Percentiles rank a stretch among this genome's conserved stretches.
Conservation (phyloP, 2,113 vertebrate genomes). For the Reinhardtius hippoglossoides region DNA sequence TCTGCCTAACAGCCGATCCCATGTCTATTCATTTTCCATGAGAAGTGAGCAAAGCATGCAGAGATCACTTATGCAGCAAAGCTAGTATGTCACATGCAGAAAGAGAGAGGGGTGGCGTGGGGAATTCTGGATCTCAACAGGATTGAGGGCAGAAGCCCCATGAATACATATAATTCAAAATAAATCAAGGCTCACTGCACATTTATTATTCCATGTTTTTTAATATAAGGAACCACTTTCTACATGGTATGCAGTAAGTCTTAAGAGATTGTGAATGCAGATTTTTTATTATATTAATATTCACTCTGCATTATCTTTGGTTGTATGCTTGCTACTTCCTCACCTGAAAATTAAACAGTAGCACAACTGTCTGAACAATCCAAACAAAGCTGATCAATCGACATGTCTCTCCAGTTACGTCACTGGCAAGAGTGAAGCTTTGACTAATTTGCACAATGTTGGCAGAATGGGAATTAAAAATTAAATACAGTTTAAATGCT, state of each 20-base stretch:
- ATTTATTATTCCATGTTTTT: not conserved
- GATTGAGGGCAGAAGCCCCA: not conserved
- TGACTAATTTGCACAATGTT: not conserved
- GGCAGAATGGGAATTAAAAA: no score
- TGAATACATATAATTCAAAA: conserved; percentile 7
- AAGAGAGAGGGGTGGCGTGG: not conserved
- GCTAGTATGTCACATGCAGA: not conserved
- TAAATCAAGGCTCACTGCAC: not conserved
- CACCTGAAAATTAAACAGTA: not conserved
- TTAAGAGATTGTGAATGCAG: not conserved
- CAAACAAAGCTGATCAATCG: no score
- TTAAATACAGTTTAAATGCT: no score
- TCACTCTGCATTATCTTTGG: not conserved
- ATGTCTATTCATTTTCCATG: conserved; percentile 4
- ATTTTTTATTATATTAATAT: not conserved
- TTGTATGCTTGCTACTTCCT: not conserved
- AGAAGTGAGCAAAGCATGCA: not conserved
- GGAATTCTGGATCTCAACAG: not conserved
- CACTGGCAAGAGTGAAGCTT: not conserved
- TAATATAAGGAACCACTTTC: not conserved
- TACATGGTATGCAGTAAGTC: not conserved
- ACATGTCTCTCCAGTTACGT: not conserved
- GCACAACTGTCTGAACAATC: not conserved
- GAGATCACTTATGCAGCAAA: not conserved
- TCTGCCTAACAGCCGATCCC: not conserved